Percentiles rank a stretch among this genome's conserved stretches.
Evolutionary conservation across 2,888 invertebrate species (phyloP).

Genomic region (Dioctria linearis): DNA sequence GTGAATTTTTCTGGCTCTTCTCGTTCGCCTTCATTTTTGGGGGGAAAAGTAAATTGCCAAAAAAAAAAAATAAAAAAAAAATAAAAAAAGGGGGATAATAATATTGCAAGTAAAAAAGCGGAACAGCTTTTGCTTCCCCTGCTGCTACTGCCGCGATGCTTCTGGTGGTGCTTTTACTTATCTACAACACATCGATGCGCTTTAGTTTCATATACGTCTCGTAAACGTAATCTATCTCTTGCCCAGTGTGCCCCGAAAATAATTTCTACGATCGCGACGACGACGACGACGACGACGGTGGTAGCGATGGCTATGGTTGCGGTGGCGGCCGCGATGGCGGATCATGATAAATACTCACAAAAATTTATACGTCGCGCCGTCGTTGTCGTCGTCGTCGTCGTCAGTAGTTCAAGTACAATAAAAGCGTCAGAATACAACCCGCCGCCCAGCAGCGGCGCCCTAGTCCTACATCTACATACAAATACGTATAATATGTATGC

Average conservation of each 20-base stretch:
- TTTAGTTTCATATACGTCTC: not conserved
- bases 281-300: not conserved
- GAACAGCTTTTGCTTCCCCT: conserved; percentile 9
- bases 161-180: conserved; percentile 23
- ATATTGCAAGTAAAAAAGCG: conserved; percentile 38
- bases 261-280: not conserved
- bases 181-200: conserved; percentile 45
- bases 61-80: conserved; percentile 29
- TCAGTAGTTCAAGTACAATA: too few relatives aligned
- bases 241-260: conserved; percentile 14
- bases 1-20: conserved; percentile 14
- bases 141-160: not conserved
- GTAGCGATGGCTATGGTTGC: not conserved
- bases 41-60: conserved; percentile 30
- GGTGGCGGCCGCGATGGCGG: conserved; percentile 2
- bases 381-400: too few relatives aligned
- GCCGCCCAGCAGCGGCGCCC: conserved; percentile 8
- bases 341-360: conserved; percentile 17
- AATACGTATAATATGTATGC: too few relatives aligned
- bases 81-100: conserved; percentile 21
- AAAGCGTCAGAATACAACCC: not conserved
- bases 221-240: not conserved
- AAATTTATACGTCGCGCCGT: conserved; percentile 5
- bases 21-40: conserved; percentile 16
- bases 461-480: not conserved